These are phyloP conservation scores for Pseudopodoces humilis DNA, from an alignment of 2,113 vertebrate genomes.

Conservation along the genomic window DNA sequence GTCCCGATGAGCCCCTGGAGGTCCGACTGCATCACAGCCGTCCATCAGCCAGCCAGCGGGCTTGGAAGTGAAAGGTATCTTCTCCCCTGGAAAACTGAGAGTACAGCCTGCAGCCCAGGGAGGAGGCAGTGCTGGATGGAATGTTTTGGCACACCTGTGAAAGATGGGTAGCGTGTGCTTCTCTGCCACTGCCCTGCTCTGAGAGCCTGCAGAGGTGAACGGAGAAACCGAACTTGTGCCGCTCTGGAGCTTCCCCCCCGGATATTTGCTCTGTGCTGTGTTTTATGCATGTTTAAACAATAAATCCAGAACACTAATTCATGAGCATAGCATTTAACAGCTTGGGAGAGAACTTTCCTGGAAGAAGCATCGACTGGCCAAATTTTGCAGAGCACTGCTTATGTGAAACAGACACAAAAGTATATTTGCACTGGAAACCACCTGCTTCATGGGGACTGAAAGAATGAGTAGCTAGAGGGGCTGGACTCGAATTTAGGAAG, in stretches of 20 bases:
- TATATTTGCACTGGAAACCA: not conserved
- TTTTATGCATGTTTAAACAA: not conserved
- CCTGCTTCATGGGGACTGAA: not conserved
- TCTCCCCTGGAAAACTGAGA: not conserved
- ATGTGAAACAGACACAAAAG: not conserved
- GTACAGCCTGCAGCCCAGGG: not conserved
- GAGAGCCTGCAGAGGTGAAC: not conserved
- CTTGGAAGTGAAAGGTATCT: not conserved
- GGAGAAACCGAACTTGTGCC: not conserved
- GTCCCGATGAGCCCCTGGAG: not conserved
- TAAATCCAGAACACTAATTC: not conserved
- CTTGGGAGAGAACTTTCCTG: not conserved
- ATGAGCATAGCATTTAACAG: not conserved
- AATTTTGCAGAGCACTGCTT: not conserved
- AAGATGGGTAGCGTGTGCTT: rapidly evolving
- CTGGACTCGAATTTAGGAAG: not conserved
- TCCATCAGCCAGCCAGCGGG: not conserved
- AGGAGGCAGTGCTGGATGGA: not conserved
- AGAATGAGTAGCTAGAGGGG: not conserved
- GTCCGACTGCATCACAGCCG: not conserved
- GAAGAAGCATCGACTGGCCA: not conserved
- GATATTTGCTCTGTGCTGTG: not conserved
- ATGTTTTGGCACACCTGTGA: not conserved
- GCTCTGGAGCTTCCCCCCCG: not conserved
- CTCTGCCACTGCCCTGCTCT: not conserved